Base-by-base conservation (phyloP, 2,888 invertebrate genomes). In the Hirtodrosophila duncani region DNA sequence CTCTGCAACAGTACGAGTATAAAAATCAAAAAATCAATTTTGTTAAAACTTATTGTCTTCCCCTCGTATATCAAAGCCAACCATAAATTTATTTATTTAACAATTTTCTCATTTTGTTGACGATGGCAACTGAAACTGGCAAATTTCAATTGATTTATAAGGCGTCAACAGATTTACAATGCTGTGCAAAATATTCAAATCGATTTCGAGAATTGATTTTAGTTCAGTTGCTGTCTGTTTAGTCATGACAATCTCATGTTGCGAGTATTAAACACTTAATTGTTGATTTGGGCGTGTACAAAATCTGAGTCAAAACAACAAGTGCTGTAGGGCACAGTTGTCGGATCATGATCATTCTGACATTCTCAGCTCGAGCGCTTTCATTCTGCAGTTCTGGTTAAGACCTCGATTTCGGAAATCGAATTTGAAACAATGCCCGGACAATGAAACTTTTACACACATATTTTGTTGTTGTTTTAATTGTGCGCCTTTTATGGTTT, bases 191-290 rank as follows among this genome's bases (percentile, higher is more conserved):
- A 49, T 68, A 58, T 65, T 52, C 34, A 51, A 66, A 61, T 65
- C 44, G 51, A 45, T 56, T 18, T 26, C 43, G 56, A 31, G 44
- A 67, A 56, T 59, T 64, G 67, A 58, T 58, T 63, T 69, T 51
- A 51, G 49, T 46, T 27, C 27, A 42, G 34, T 27, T 45, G 33
- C 46, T 37, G 20, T 38, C 31, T 18, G 23, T 30, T 58, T 23
- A 30, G 31, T 38, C 8, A 11, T 55, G 52, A 49, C 67, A n/a
- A n/a, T n/a, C n/a, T n/a, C n/a, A 57, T 74, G 67, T 65, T 67
- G n/a, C n/a, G n/a, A n/a, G n/a, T n/a, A 75, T 74, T 79, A 75
- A 70, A 79, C 68, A 79, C 79, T 74, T 79, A 74, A 67, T 38
- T 56, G 57, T 63, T 60, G 59, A 38, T 43, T 49, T 63, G 46